Evolutionary conservation across 1,140 invertebrate genomes (phyloP).

Genomic region (Psilanteris sp.): DNA sequence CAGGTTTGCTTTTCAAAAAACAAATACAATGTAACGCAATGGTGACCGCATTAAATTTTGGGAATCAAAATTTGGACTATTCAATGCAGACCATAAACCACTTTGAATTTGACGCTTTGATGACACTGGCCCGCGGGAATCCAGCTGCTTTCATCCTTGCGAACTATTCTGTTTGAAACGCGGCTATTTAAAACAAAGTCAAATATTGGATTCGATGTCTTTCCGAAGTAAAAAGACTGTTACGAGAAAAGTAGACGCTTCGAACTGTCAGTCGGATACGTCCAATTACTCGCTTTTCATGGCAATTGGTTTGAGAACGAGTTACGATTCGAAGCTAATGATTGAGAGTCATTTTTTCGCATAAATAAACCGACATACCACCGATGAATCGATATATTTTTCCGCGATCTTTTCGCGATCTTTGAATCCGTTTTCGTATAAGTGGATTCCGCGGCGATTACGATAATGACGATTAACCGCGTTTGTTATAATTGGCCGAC

Average conservation of each 20-base stretch:
- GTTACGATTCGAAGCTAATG: slow-evolving; percentile 52
- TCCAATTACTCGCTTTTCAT: slow-evolving; percentile 57
- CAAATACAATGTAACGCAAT: no score
- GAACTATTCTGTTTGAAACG: no score
- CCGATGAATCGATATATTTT: slow-evolving; percentile 36
- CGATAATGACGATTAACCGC: slow-evolving; percentile 48
- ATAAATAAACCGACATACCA: slow-evolving; percentile 14
- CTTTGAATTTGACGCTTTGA: no score
- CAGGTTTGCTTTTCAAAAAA: no score
- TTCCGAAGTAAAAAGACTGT: background rate
- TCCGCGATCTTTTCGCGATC: slow-evolving; percentile 42
- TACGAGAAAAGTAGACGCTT: slow-evolving; percentile 11
- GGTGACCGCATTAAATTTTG: no score
- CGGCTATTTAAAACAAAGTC: no score
- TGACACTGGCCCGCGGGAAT: no score
- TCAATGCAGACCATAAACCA: no score
- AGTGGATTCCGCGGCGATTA: slow-evolving; percentile 27
- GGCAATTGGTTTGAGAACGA: slow-evolving; percentile 47
- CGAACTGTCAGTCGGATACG: slow-evolving; percentile 32
- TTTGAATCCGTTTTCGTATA: slow-evolving; percentile 17
- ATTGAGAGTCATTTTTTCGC: slow-evolving; percentile 45
- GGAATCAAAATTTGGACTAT: no score
- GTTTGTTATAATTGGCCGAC: slow-evolving; percentile 54
- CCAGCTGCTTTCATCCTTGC: no score
- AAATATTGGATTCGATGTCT: no score